Evolutionary conservation across 1,140 invertebrate genomes (phyloP).

Genomic region (Ips nitidus): DNA sequence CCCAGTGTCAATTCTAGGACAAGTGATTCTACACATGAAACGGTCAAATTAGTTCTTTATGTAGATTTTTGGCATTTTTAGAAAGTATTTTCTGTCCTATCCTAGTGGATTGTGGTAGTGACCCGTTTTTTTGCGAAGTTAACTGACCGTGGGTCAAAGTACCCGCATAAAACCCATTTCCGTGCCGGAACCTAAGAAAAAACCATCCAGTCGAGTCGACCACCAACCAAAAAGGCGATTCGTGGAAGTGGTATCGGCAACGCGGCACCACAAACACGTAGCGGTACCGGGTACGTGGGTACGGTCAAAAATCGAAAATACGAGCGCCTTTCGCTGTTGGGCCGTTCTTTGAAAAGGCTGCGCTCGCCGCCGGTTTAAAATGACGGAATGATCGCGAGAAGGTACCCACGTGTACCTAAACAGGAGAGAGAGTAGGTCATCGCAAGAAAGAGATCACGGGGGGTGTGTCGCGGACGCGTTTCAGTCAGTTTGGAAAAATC

Average conservation of each 20-base stretch:
- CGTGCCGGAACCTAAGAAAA: too few species aligned
- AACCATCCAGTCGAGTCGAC: too few species aligned
- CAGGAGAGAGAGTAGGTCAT: slow-evolving; percentile 16
- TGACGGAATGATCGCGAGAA: not conserved
- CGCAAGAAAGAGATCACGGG: slow-evolving; percentile 16
- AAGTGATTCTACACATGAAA: too few species aligned
- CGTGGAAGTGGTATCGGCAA: not conserved
- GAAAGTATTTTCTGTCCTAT: too few species aligned
- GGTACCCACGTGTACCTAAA: not conserved
- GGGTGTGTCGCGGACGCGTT: slow-evolving; percentile 10
- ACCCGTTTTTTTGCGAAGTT: too few species aligned
- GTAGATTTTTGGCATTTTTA: too few species aligned
- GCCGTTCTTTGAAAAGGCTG: not conserved
- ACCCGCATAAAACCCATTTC: too few species aligned
- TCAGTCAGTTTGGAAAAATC: slow-evolving; percentile 15
- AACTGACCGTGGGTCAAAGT: too few species aligned
- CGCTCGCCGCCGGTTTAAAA: not conserved
- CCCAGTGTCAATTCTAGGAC: too few species aligned
- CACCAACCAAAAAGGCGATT: too few species aligned
- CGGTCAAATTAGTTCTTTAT: too few species aligned
- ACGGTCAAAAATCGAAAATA: slow-evolving; percentile 2
- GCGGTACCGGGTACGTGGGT: slow-evolving; percentile 7
- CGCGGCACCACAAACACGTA: not conserved
- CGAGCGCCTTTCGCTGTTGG: not conserved
- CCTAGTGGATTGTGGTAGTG: too few species aligned